Evolutionary conservation across 2,888 invertebrate genomes (phyloP).

Genomic region (Aphidoletes aphidimyza): DNA sequence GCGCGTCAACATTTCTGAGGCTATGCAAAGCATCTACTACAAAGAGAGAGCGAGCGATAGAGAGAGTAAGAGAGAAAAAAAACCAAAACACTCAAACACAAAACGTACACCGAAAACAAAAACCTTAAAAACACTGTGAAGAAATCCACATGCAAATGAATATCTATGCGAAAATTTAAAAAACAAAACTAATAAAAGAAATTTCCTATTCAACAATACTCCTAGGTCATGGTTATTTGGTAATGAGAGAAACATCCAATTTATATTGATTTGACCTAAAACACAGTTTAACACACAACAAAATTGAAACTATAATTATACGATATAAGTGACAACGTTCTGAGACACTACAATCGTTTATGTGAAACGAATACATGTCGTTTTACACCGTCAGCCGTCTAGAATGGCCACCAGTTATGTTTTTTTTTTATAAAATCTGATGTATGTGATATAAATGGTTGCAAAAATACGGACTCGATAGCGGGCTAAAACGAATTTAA

Average conservation of each 20-base stretch:
- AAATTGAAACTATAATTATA: constrained; percentile 35
- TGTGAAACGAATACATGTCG: not conserved
- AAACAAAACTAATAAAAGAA: too few species aligned
- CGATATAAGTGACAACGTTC: constrained; percentile 24
- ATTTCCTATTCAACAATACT: constrained; percentile 33
- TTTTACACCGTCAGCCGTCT: not conserved
- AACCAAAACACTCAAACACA: too few species aligned
- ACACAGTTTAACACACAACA: constrained; percentile 17
- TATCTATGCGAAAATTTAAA: too few species aligned
- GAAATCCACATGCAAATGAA: constrained; percentile 10
- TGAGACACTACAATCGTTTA: not conserved
- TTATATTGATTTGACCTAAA: constrained; percentile 49
- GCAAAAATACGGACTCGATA: not conserved
- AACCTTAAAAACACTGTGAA: constrained; percentile 13
- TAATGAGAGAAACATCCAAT: constrained; percentile 13
- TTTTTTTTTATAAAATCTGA: too few species aligned
- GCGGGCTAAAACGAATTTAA: not conserved
- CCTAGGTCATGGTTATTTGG: constrained; percentile 21
- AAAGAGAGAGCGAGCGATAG: too few species aligned
- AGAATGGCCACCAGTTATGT: not conserved
- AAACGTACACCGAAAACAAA: not conserved
- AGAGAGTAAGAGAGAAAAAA: too few species aligned
- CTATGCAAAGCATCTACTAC: not conserved
- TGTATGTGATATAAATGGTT: not conserved
- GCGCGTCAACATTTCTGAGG: not conserved